Conservation (phyloP, 2,888 invertebrate species). For the Cephalotes varians region DNA sequence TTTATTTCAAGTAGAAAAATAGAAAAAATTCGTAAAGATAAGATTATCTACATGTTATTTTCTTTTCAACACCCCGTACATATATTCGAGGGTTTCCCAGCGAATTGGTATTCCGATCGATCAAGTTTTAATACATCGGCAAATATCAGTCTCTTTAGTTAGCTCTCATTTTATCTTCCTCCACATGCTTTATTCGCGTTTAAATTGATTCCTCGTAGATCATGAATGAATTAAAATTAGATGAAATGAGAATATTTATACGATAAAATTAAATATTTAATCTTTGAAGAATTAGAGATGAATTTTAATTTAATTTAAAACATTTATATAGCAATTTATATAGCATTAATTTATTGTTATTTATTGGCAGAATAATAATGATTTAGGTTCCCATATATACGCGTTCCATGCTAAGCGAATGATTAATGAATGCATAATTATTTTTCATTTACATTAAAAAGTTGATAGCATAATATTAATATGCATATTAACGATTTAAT, state of each 20-base stretch:
- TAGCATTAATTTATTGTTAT: neutral
- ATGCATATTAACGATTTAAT: conserved; percentile 24
- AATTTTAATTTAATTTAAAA: too few species aligned
- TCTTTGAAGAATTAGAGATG: neutral
- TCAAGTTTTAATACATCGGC: conserved; percentile 42
- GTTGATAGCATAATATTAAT: neutral
- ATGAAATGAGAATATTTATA: neutral
- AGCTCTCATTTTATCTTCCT: conserved; percentile 17
- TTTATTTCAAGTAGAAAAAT: neutral
- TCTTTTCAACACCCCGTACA: neutral
- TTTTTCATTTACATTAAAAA: neutral
- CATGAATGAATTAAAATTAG: conserved; percentile 5
- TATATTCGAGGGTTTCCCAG: conserved; percentile 8
- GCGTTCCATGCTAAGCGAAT: neutral
- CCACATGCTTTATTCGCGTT: neutral
- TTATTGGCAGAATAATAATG: neutral
- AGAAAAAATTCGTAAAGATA: neutral
- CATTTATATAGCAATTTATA: neutral
- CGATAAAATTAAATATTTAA: neutral
- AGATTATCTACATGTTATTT: neutral
- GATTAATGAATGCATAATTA: neutral
- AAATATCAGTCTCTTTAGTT: conserved; percentile 20
- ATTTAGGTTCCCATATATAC: neutral
- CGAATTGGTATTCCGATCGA: conserved; percentile 38
- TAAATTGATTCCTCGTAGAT: neutral